Evolutionary conservation across 2,113 vertebrate species (phyloP).

Genomic region (Procavia capensis): DNA sequence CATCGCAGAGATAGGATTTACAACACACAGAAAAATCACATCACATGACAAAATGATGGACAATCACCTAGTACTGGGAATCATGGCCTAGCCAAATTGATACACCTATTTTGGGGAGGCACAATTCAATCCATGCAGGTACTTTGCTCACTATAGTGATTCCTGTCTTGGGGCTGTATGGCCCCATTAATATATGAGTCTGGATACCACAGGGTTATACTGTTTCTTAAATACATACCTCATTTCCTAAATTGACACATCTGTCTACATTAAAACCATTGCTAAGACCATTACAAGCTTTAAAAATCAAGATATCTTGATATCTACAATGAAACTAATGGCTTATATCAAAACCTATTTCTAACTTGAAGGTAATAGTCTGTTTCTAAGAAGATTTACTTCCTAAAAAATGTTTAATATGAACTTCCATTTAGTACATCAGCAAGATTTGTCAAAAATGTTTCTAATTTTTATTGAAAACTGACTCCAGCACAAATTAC

Average conservation of each 20-base stretch:
- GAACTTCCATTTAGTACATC: not conserved
- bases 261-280: not conserved
- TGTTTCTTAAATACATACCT: not conserved
- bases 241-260: not conserved
- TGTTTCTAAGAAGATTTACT: not conserved
- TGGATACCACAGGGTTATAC: not conserved
- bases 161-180: not conserved
- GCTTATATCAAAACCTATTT: not conserved
- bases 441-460: not conserved
- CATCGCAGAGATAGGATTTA: too few species aligned
- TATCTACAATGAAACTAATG: not conserved
- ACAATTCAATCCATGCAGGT: too few species aligned
- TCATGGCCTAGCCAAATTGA: too few species aligned
- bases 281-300: not conserved
- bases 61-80: too few species aligned
- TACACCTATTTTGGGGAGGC: too few species aligned
- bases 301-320: not conserved
- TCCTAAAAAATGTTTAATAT: not conserved
- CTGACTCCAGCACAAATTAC: not conserved
- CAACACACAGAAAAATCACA: too few species aligned
- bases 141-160: not conserved
- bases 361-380: slow-evolving; percentile 18
- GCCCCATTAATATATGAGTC: not conserved
- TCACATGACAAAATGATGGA: too few species aligned
- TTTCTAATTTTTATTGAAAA: not conserved